Conservation (phyloP, 2,888 invertebrate species). For the Terebella lapidaria region DNA sequence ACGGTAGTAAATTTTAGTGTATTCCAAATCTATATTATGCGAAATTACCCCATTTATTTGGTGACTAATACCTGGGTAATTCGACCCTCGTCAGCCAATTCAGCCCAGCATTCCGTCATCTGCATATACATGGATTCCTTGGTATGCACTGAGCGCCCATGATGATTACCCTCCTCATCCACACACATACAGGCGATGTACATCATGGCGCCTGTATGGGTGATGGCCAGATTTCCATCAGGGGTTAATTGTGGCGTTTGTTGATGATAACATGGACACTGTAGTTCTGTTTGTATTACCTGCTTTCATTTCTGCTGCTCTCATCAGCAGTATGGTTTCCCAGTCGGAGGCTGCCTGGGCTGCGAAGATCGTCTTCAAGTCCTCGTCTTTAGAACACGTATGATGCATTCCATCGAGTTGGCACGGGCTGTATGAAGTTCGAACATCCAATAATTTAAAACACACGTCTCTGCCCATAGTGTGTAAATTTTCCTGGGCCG, state of each 20-base stretch:
- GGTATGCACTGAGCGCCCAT: neutral
- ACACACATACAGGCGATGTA: slow-evolving; percentile 3
- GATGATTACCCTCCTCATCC: slow-evolving; percentile 9
- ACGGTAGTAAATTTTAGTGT: too few relatives aligned
- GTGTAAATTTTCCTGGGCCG: too few relatives aligned
- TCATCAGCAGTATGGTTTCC: neutral
- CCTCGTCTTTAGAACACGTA: neutral
- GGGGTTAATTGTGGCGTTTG: too few relatives aligned
- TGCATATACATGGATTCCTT: slow-evolving; percentile 6
- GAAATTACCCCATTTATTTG: too few relatives aligned
- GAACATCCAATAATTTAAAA: too few relatives aligned
- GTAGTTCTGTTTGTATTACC: too few relatives aligned
- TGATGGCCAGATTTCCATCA: too few relatives aligned
- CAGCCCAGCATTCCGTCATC: slow-evolving; percentile 7
- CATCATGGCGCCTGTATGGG: slow-evolving; percentile 9
- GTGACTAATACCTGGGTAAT: slow-evolving; percentile 11
- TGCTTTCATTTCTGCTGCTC: neutral
- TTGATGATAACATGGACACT: too few relatives aligned
- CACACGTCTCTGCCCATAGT: too few relatives aligned
- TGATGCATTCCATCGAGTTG: neutral
- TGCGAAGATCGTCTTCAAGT: neutral
- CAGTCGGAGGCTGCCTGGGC: neutral
- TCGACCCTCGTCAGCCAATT: neutral
- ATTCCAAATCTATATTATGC: too few relatives aligned
- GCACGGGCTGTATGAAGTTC: too few relatives aligned